phyloP scores from a whole-genome alignment of 2,797 vertebrate species.

The Pangasius krempfi region DNA sequence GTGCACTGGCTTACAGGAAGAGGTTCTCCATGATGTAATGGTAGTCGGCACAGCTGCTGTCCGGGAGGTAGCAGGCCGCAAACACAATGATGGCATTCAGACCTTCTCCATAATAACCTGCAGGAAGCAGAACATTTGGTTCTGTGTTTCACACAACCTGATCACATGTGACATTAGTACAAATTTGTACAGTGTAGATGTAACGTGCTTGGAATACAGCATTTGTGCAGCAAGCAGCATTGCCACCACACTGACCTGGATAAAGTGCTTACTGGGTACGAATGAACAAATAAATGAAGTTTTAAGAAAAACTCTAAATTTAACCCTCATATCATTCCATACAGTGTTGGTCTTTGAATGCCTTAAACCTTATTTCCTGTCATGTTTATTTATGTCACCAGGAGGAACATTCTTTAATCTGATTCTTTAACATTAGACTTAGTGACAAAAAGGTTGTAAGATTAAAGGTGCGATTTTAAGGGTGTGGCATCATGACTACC shows the following conservation, averaged over 20 bases:
- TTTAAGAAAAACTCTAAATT: background rate
- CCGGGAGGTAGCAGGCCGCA: slow-evolving; percentile 89
- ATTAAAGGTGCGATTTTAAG: background rate
- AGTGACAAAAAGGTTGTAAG: background rate
- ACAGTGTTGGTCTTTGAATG: background rate
- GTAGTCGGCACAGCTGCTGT: slow-evolving; percentile 88
- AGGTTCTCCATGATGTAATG: slow-evolving; percentile 97
- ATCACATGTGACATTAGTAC: background rate
- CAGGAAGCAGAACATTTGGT: background rate
- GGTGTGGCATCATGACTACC: background rate
- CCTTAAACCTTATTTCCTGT: background rate
- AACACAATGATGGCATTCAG: slow-evolving; percentile 96
- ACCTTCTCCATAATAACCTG: slow-evolving; percentile 94
- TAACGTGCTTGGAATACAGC: background rate
- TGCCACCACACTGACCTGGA: background rate
- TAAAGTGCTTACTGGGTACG: background rate
- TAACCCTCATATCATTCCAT: background rate
- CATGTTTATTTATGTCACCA: background rate
- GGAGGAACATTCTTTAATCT: background rate
- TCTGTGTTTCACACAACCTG: background rate
- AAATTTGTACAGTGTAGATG: background rate
- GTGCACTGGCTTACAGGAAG: slow-evolving; percentile 82
- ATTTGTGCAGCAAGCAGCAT: background rate
- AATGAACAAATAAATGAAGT: background rate
- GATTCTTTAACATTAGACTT: background rate